A percentile compares a stretch with the other conserved stretches of the same genome.
Conservation (phyloP, 2,888 invertebrate genomes). For the Drosophila kanekoi region DNA sequence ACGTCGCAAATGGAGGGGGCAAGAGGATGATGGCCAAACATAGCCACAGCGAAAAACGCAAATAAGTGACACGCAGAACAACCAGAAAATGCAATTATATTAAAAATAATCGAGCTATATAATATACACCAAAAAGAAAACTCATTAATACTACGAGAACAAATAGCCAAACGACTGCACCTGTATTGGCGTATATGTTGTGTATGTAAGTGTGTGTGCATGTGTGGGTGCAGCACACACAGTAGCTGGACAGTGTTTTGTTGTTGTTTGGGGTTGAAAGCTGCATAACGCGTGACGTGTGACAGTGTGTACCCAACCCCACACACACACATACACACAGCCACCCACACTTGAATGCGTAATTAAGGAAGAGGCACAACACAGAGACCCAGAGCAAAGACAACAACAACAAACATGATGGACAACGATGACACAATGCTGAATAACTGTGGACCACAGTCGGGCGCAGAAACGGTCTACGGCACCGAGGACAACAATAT, state of each 20-base stretch:
- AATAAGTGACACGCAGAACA: conserved; percentile 77
- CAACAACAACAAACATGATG: conserved; percentile 70
- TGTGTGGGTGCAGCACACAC: conserved; percentile 57
- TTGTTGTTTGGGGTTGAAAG: conserved; percentile 71
- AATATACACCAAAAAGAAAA: conserved; percentile 45
- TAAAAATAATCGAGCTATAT: conserved; percentile 56
- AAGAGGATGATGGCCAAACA: conserved; percentile 61
- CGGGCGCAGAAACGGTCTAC: conserved; percentile 93
- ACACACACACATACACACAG: conserved; percentile 25
- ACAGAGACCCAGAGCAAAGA: conserved; percentile 21
- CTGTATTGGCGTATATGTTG: conserved; percentile 35
- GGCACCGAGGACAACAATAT: conserved; percentile 97
- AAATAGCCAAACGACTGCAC: conserved; percentile 25
- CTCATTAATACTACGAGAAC: conserved; percentile 36
- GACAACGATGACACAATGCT: conserved; percentile 83
- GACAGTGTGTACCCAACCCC: conserved; percentile 41
- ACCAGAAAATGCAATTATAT: conserved; percentile 54
- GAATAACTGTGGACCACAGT: conserved; percentile 85
- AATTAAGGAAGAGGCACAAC: conserved; percentile 45
- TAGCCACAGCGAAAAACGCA: conserved; percentile 68
- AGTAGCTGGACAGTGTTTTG: conserved; percentile 40
- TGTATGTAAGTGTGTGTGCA: conserved; percentile 35
- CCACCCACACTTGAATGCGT: conserved; percentile 33
- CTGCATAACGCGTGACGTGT: conserved; percentile 77
- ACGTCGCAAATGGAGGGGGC: conserved; percentile 63